These are phyloP conservation scores for Albula glossodonta DNA, from an alignment of 2,113 vertebrate genomes.

Conservation along the genomic window DNA sequence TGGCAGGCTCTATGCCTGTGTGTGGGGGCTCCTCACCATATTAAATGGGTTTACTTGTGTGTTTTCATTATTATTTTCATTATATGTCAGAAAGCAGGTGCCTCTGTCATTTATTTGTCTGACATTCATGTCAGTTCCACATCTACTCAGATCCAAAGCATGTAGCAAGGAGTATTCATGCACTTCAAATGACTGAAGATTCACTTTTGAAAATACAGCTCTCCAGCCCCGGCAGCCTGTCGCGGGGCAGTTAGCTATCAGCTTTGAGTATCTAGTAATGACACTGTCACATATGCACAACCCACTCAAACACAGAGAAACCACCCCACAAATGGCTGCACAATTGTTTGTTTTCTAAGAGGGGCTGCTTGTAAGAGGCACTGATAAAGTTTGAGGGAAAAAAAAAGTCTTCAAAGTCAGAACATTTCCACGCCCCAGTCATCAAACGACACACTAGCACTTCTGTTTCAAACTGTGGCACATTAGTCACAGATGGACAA, in stretches of 20 bases:
- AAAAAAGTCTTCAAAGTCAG: background rate
- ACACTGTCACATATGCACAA: background rate
- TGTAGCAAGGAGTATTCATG: background rate
- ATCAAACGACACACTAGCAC: background rate
- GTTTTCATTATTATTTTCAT: background rate
- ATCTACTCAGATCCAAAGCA: background rate
- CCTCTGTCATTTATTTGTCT: background rate
- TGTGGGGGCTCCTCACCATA: no score
- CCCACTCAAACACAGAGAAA: background rate
- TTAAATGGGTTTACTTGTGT: no score
- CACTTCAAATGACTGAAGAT: background rate
- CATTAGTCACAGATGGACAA: conserved; percentile 12
- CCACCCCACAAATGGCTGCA: background rate
- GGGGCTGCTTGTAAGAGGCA: background rate
- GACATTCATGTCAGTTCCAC: background rate
- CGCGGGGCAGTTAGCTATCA: background rate
- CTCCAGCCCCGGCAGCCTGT: background rate
- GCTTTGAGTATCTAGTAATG: background rate
- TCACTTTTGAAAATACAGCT: background rate
- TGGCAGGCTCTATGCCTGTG: no score
- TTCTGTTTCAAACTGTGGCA: background rate
- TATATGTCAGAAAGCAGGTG: background rate
- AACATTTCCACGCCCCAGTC: background rate
- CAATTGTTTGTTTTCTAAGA: background rate
- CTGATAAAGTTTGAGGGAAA: background rate